A percentile compares a stretch with the other conserved stretches of the same genome.
These are phyloP conservation scores for Pao palembangensis DNA, from an alignment of 2,113 vertebrate species.

Conservation along the genomic window DNA sequence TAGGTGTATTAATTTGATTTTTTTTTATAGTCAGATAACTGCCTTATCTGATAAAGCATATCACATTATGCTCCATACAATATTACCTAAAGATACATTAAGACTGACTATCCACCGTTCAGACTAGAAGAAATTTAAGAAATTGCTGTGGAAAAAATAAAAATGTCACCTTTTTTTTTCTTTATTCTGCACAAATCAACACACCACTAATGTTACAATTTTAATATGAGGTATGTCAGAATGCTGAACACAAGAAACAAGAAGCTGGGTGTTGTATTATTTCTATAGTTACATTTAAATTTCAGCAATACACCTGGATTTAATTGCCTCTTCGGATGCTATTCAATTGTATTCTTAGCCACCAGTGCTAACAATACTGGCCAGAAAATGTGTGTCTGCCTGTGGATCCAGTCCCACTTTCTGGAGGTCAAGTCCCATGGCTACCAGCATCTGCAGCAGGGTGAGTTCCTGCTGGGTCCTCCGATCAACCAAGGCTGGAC, in stretches of 20 bases:
- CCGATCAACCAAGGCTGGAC: constrained; percentile 75
- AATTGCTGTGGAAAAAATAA: no score
- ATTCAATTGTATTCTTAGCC: constrained; percentile 62
- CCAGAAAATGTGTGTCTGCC: constrained; percentile 61
- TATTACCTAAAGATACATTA: no score
- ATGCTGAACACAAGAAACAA: constrained; percentile 61
- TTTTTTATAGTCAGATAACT: no score
- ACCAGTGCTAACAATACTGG: constrained; percentile 73
- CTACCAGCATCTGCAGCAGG: constrained; percentile 75
- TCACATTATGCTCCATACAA: no score
- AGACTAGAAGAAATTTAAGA: no score
- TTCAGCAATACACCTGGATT: constrained; percentile 31
- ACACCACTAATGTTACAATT: constrained; percentile 31
- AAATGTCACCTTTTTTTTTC: constrained; percentile 3
- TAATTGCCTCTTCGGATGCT: constrained; percentile 2
- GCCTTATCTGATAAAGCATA: no score
- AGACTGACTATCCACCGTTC: no score
- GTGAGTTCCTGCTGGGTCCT: constrained; percentile 78
- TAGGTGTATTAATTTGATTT: no score
- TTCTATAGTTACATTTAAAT: constrained; percentile 51
- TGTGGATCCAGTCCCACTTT: constrained; percentile 72
- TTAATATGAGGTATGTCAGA: constrained; percentile 63
- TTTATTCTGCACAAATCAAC: constrained; percentile 22
- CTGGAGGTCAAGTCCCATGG: constrained; percentile 78
- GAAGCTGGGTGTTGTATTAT: constrained; percentile 59